These are phyloP conservation scores for Pachypanchax playfairii DNA, from an alignment of 2,113 vertebrate genomes.

Conservation along the genomic window DNA sequence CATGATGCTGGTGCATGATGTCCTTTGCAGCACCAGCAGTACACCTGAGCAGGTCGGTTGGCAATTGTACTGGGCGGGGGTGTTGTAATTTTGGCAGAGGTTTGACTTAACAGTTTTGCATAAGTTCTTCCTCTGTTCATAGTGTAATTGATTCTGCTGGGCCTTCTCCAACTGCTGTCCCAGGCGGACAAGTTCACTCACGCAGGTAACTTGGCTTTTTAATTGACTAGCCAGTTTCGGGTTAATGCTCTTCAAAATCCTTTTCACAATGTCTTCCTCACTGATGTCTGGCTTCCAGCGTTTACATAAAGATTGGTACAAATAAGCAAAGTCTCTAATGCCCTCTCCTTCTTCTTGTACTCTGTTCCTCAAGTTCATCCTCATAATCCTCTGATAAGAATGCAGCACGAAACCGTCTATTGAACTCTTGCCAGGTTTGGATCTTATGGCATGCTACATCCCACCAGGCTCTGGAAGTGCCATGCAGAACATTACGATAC, in stretches of 20 bases:
- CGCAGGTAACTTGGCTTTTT: neutral
- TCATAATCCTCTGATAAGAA: conserved; percentile 3
- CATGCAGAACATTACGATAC: neutral
- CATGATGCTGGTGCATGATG: neutral
- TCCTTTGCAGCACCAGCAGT: neutral
- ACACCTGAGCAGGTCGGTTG: neutral
- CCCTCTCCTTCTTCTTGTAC: neutral
- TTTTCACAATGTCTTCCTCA: conserved; percentile 6
- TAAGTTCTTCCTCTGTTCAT: neutral
- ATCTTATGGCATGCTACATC: neutral
- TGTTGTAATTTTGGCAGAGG: neutral
- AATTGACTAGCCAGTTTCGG: conserved; percentile 20
- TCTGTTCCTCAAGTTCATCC: neutral
- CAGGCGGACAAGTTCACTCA: conserved; percentile 2
- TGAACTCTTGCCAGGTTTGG: neutral
- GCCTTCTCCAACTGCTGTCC: conserved; percentile 7
- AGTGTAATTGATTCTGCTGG: neutral
- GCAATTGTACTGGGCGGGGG: neutral
- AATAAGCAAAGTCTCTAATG: conserved; percentile 10
- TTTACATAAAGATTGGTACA: neutral
- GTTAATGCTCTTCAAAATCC: conserved; percentile 30
- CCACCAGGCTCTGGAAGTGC: neutral
- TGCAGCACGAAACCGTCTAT: neutral
- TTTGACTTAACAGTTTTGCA: neutral
- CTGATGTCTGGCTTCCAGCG: neutral